Conservation (phyloP, 2,113 vertebrate genomes). For the Kobus ellipsiprymnus region DNA sequence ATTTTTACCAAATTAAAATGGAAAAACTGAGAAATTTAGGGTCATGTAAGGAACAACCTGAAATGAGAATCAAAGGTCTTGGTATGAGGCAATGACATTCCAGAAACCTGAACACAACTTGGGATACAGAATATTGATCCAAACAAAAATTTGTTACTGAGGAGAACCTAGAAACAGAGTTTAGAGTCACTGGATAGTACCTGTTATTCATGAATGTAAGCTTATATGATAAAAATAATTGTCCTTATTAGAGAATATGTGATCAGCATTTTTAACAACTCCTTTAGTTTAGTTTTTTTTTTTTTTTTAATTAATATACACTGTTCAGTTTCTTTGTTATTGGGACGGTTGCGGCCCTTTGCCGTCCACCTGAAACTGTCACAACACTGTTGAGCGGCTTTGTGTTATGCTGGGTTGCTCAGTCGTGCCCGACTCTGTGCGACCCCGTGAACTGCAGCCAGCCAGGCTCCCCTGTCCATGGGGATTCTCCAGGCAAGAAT, state of each 20-base stretch:
- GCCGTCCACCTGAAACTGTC: not conserved
- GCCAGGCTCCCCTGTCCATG: not conserved
- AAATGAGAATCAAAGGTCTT: not conserved
- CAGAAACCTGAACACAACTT: not conserved
- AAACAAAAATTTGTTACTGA: not conserved
- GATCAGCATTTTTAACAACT: not conserved
- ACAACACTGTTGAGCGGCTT: accelerated
- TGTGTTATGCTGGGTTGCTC: accelerated
- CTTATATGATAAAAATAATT: not conserved
- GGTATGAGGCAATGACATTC: not conserved
- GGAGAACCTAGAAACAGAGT: not conserved
- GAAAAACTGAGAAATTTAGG: not conserved
- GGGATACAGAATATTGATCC: not conserved
- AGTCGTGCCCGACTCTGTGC: accelerated
- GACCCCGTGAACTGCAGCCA: not conserved
- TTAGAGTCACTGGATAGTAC: not conserved
- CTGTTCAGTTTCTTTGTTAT: not conserved
- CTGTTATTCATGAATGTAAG: not conserved
- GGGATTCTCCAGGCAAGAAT: not conserved
- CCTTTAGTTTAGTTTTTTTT: not conserved
- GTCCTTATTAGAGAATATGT: not conserved
- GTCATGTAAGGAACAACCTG: not conserved
- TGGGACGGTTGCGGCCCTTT: accelerated
- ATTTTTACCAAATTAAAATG: not conserved
- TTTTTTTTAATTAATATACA: not conserved